Evolutionary conservation across 2,113 vertebrate genomes (phyloP), one percentile per base, ranked within the genome.

Genomic region (Nerophis lumbriciformis): DNA sequence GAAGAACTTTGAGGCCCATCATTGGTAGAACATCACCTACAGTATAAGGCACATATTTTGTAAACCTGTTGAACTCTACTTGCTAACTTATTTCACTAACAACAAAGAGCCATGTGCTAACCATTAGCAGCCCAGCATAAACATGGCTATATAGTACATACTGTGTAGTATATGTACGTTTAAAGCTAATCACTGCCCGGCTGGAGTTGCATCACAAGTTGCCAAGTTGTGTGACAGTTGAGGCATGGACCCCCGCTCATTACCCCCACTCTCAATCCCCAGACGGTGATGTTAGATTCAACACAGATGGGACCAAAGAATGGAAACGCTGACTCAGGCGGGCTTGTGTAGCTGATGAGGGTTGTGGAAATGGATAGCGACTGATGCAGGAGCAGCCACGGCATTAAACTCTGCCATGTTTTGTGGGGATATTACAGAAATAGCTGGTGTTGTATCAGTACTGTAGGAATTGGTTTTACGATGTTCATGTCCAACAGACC

Each of bases 311-410:
- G 68, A 45, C 69, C 62, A 19, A 15, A 1, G 28, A 56, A 53
- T 63, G 66, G 80, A 85, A 86, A 82, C 72, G 63, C 80, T 87
- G 83, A 83, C 72, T 0, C 66, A 64, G 69, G 64, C 66, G 61
- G 45, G 52, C 76, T 63, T 77, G 14, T 10, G 48, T 61, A 55
- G 61, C 71, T 61, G 68, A 71, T 37, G 61, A 28, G 44, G 37
- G 15, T 47, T 51, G 47, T 59, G 8, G 53, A 54, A 56, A 54
- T 55, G 45, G 47, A 59, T 44, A 48, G 64, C 60, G 56, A 66
- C 67, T 63, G 2, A 71, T 72, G 54, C 51, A 12, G 37, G 49
- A 53, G n/a, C 44, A 13, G 36, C 10, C 59, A 50, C 52, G 8
- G 3, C 39, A 11, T 63, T 21, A 39, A 37, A n/a, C 38, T 5